Conservation (phyloP, 2,797 vertebrate genomes). For the Chiropotes sagulatus region DNA sequence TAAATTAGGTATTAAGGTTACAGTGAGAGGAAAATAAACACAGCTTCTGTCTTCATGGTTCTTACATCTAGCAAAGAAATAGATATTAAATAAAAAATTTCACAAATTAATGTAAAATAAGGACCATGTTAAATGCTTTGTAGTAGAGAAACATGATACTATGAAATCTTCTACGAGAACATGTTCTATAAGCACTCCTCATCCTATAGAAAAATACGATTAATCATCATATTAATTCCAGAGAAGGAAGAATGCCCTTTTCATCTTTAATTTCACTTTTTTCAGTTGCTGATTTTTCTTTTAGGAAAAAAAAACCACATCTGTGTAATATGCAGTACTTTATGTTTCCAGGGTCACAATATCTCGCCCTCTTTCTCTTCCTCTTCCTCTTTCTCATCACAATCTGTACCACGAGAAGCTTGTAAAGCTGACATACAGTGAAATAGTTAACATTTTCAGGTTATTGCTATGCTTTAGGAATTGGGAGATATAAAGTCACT, state of each 20-base stretch:
- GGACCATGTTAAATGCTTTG: background rate
- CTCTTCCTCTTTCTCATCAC: background rate
- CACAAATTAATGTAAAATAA: background rate
- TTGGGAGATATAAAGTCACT: background rate
- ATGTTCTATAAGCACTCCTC: background rate
- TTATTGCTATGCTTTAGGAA: background rate
- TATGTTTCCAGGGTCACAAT: background rate
- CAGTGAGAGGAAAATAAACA: background rate
- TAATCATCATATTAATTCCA: background rate
- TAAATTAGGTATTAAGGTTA: background rate
- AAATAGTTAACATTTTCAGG: background rate
- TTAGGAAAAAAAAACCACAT: background rate
- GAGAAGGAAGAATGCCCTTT: background rate
- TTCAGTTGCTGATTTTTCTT: background rate
- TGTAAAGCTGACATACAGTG: background rate
- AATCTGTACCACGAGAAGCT: background rate
- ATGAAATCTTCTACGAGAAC: background rate
- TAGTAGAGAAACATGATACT: background rate
- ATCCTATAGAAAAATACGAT: background rate
- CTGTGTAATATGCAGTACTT: background rate
- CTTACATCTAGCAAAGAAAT: background rate
- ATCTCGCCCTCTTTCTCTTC: background rate
- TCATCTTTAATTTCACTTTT: background rate
- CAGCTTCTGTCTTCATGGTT: background rate
- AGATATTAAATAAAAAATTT: background rate